phyloP scores from a whole-genome alignment of 2,113 vertebrate genomes.

The Bagarius yarrelli region DNA sequence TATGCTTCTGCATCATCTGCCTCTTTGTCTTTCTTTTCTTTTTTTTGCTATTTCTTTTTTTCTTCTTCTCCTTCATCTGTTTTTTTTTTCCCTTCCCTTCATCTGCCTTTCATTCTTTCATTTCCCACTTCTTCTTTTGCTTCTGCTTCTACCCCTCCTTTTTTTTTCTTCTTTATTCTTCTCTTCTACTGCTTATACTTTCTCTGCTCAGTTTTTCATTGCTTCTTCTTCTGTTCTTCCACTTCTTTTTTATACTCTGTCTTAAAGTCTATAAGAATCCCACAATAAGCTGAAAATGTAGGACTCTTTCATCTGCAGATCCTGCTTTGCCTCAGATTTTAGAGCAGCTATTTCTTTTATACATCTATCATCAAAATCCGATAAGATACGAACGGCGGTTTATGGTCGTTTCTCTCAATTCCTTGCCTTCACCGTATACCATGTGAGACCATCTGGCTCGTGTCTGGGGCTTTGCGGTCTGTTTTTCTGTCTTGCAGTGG shows the following conservation, averaged over 20 bases:
- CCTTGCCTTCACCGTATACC: background rate
- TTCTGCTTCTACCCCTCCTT: too few relatives aligned
- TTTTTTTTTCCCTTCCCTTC: too few relatives aligned
- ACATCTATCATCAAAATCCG: slow-evolving; percentile 7
- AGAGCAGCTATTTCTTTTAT: background rate
- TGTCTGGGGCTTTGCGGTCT: slow-evolving; percentile 50
- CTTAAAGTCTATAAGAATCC: background rate
- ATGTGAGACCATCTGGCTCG: slow-evolving; percentile 54
- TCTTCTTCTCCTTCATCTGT: too few relatives aligned
- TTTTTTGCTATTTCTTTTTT: too few relatives aligned
- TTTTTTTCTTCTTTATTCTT: too few relatives aligned
- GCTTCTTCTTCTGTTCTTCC: too few relatives aligned
- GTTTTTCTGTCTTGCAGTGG: slow-evolving; percentile 5
- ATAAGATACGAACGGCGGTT: slow-evolving; percentile 26
- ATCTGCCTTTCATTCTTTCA: too few relatives aligned
- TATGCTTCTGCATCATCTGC: too few relatives aligned
- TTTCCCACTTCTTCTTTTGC: too few relatives aligned
- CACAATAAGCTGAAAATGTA: background rate
- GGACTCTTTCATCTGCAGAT: background rate
- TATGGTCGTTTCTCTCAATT: background rate
- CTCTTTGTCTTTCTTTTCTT: too few relatives aligned
- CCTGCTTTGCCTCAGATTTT: slow-evolving; percentile 11
- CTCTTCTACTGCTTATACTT: too few relatives aligned
- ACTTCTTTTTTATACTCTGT: background rate
- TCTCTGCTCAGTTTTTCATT: too few relatives aligned